Conservation (phyloP, 2,113 vertebrate genomes). For the Ictidomys tridecemlineatus region DNA sequence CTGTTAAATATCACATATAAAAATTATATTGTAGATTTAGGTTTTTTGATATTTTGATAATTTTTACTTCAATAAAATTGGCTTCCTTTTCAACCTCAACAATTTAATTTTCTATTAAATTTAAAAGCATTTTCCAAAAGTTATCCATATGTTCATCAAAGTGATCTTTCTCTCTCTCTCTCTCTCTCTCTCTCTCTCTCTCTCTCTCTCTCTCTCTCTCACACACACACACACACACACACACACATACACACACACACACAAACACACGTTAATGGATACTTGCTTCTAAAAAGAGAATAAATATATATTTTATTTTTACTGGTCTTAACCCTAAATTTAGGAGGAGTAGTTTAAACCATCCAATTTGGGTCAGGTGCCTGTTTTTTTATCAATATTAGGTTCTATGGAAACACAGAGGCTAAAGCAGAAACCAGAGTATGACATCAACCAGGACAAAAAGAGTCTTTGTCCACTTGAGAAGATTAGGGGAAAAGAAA, state of each 20-base stretch:
- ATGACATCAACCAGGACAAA: background rate
- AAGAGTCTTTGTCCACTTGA: background rate
- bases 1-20: background rate
- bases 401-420: background rate
- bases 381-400: background rate
- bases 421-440: background rate
- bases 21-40: background rate
- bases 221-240: too few species aligned
- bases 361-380: background rate
- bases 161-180: background rate
- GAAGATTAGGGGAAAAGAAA: background rate
- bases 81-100: background rate
- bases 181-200: too few species aligned
- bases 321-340: background rate
- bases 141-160: background rate
- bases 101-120: background rate
- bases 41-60: background rate
- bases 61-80: background rate
- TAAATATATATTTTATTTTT: background rate
- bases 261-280: background rate
- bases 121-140: background rate
- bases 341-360: background rate
- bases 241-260: background rate
- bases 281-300: background rate
- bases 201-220: too few species aligned